phyloP scores from a whole-genome alignment of 2,888 invertebrate species.

The Caenorhabditis uteleia region DNA sequence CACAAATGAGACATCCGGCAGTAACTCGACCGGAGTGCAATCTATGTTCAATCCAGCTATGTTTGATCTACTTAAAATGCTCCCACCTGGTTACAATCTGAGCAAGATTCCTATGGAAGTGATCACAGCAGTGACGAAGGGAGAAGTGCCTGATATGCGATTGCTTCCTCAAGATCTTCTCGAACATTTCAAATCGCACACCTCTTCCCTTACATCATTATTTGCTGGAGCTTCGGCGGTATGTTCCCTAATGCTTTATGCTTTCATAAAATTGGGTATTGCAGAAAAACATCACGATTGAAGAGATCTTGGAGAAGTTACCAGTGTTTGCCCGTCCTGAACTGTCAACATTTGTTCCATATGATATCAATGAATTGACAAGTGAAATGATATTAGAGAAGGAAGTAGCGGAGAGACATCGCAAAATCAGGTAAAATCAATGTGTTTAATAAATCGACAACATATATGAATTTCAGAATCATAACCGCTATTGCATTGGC shows the following conservation, averaged over 20 bases:
- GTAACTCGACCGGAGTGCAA: not conserved
- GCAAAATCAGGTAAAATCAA: slow-evolving; percentile 25
- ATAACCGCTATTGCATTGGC: slow-evolving; percentile 62
- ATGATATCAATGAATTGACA: slow-evolving; percentile 65
- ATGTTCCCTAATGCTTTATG: not conserved
- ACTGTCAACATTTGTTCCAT: slow-evolving; percentile 63
- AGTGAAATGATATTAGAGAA: slow-evolving; percentile 58
- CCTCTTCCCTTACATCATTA: slow-evolving; percentile 52
- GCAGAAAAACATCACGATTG: slow-evolving; percentile 55
- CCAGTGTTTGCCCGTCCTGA: slow-evolving; percentile 62
- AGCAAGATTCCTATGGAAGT: slow-evolving; percentile 52
- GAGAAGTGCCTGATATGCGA: slow-evolving; percentile 65
- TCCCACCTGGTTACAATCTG: slow-evolving; percentile 55
- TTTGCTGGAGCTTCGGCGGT: slow-evolving; percentile 36
- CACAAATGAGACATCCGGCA: not conserved
- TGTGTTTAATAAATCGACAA: not conserved
- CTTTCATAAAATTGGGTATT: not conserved
- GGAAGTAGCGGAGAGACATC: slow-evolving; percentile 34
- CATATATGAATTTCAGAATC: slow-evolving; percentile 22
- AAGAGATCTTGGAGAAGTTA: slow-evolving; percentile 63
- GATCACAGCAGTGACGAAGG: slow-evolving; percentile 53
- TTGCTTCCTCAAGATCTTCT: slow-evolving; percentile 63
- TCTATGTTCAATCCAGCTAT: slow-evolving; percentile 29
- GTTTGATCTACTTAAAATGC: slow-evolving; percentile 46
- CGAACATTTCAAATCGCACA: slow-evolving; percentile 59